Conservation (phyloP, 2,113 vertebrate species). For the Perccottus glenii region DNA sequence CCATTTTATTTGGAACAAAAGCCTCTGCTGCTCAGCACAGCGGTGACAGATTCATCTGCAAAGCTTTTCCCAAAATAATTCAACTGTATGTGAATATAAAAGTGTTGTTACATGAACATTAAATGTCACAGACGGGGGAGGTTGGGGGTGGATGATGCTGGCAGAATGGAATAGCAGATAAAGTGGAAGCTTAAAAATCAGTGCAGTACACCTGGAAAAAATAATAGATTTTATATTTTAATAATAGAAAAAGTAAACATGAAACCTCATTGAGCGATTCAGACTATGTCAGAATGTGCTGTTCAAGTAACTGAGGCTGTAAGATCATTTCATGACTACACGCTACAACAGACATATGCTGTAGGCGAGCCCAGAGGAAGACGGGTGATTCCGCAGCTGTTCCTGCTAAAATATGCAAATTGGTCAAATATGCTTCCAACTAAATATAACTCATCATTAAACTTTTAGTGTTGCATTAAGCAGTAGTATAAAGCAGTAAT, state of each 20-base stretch:
- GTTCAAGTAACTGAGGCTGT: conserved; percentile 21
- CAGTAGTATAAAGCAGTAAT: conserved; percentile 43
- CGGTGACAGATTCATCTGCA: too few species aligned
- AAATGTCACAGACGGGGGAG: too few species aligned
- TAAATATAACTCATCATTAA: conserved; percentile 65
- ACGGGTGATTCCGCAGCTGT: conserved; percentile 64
- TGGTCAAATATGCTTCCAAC: conserved; percentile 49
- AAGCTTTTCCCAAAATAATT: too few species aligned
- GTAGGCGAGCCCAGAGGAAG: conserved; percentile 44
- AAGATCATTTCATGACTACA: conserved; percentile 28
- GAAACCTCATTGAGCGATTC: not conserved
- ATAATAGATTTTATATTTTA: too few species aligned
- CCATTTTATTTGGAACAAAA: too few species aligned
- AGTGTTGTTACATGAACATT: too few species aligned
- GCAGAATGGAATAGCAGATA: too few species aligned
- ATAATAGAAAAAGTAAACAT: not conserved
- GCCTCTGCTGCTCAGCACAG: too few species aligned
- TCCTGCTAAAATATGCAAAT: conserved; percentile 64
- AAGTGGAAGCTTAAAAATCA: too few species aligned
- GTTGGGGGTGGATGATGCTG: too few species aligned
- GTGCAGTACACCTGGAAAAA: too few species aligned
- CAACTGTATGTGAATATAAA: too few species aligned
- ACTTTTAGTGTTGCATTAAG: conserved; percentile 58
- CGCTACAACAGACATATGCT: conserved; percentile 50
- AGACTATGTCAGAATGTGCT: not conserved